These are phyloP conservation scores for Ictidomys tridecemlineatus DNA, from an alignment of 2,113 vertebrate species.

Conservation along the genomic window DNA sequence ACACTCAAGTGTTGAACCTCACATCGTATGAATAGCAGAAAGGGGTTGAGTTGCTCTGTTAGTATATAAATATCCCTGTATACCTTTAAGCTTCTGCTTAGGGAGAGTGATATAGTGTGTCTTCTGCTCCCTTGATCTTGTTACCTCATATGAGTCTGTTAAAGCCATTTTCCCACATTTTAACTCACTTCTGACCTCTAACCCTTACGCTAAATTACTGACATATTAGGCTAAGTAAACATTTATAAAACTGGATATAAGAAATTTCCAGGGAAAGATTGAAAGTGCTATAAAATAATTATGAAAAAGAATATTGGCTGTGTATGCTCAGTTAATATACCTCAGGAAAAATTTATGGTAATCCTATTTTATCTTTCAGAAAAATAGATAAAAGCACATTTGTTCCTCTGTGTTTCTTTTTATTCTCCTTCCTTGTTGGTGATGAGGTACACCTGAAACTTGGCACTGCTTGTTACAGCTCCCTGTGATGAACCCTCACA, in stretches of 20 bases:
- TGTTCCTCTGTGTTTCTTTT: not conserved
- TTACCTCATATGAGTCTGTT: not conserved
- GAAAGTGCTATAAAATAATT: conserved; percentile 39
- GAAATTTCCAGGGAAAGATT: conserved; percentile 42
- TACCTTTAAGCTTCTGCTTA: not conserved
- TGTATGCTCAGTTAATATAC: not conserved
- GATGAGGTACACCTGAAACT: not conserved
- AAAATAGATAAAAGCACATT: conserved; percentile 10
- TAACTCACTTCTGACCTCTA: conserved; percentile 60
- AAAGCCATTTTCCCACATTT: conserved; percentile 30
- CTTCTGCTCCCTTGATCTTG: conserved; percentile 24
- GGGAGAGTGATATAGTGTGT: not conserved
- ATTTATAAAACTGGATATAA: conserved; percentile 39
- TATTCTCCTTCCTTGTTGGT: not conserved
- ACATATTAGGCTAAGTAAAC: conserved; percentile 54
- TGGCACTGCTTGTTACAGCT: not conserved
- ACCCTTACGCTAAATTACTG: not conserved
- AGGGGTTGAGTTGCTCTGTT: not conserved
- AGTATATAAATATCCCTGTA: not conserved
- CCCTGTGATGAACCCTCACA: not conserved
- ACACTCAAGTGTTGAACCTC: not conserved
- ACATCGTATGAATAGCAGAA: not conserved
- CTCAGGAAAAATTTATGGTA: not conserved
- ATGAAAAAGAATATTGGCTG: conserved; percentile 44
- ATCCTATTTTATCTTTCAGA: not conserved